phyloP scores from a whole-genome alignment of 2,888 invertebrate genomes.

The Drosophila picticornis region DNA sequence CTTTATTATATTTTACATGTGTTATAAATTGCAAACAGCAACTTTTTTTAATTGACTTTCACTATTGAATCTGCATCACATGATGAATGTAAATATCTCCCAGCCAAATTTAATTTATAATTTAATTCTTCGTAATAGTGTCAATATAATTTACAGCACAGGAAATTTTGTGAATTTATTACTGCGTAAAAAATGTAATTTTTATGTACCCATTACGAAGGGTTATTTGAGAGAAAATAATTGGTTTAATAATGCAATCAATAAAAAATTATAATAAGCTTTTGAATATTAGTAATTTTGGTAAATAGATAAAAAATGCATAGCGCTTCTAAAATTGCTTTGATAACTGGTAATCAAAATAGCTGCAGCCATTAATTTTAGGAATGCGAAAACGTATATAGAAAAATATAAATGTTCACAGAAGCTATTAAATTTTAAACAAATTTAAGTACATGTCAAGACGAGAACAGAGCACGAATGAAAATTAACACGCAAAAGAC shows the following conservation, averaged over 20 bases:
- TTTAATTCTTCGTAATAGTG: constrained; percentile 38
- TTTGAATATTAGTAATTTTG: background rate
- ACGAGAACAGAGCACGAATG: constrained; percentile 41
- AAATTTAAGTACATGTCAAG: constrained; percentile 47
- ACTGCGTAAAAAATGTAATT: constrained; percentile 42
- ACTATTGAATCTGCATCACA: constrained; percentile 1
- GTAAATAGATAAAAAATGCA: background rate
- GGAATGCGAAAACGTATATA: background rate
- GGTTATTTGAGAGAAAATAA: constrained; percentile 6
- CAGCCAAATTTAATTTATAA: constrained; percentile 33
- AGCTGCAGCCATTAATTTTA: constrained; percentile 12
- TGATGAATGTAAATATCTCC: constrained; percentile 35
- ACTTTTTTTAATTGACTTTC: constrained; percentile 23
- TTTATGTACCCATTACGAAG: constrained; percentile 3
- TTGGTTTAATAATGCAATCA: background rate
- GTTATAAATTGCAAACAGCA: constrained; percentile 9
- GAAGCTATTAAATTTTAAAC: constrained; percentile 43
- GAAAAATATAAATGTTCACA: constrained; percentile 3
- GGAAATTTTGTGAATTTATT: constrained; percentile 56
- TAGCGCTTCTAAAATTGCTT: background rate
- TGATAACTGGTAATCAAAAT: background rate
- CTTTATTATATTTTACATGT: background rate
- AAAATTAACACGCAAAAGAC: constrained; percentile 15
- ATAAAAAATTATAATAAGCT: background rate
- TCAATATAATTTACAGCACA: constrained; percentile 46